A percentile compares a stretch with the other conserved stretches of the same genome.
Evolutionary conservation across 2,888 invertebrate species (phyloP).

Genomic region (Diarsia rubi): DNA sequence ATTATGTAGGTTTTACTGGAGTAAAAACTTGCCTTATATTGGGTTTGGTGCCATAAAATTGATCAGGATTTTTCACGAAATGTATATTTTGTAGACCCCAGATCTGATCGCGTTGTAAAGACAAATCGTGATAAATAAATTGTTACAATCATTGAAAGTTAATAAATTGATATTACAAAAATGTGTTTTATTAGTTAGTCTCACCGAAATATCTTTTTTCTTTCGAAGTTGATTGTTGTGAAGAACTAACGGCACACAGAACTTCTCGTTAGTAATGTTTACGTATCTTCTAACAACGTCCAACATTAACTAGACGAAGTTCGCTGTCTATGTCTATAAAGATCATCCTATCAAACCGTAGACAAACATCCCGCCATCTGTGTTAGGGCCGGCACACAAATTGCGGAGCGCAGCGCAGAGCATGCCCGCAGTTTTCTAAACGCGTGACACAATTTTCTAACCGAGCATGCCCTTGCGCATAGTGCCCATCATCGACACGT

Average conservation of each 20-base stretch:
- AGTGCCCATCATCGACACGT: no score
- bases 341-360: no score
- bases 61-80: slow-evolving; percentile 62
- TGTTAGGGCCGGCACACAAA: no score
- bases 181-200: slow-evolving; percentile 37
- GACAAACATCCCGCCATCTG: no score
- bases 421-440: no score
- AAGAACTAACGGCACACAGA: background rate
- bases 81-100: slow-evolving; percentile 75
- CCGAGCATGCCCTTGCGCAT: no score
- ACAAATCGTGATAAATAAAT: slow-evolving; percentile 88
- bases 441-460: no score
- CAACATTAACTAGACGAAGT: no score
- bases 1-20: background rate
- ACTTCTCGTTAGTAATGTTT: background rate
- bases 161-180: slow-evolving; percentile 81
- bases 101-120: slow-evolving; percentile 87
- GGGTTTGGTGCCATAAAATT: slow-evolving; percentile 57
- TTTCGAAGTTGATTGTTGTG: background rate
- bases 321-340: no score
- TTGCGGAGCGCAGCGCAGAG: no score
- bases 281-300: no score
- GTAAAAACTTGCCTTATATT: slow-evolving; percentile 20
- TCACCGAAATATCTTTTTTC: background rate
- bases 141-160: slow-evolving; percentile 85